A percentile compares a stretch with the other conserved stretches of the same genome.
Evolutionary conservation across 2,888 invertebrate species (phyloP).

Genomic region (Megastigmus dorsalis): DNA sequence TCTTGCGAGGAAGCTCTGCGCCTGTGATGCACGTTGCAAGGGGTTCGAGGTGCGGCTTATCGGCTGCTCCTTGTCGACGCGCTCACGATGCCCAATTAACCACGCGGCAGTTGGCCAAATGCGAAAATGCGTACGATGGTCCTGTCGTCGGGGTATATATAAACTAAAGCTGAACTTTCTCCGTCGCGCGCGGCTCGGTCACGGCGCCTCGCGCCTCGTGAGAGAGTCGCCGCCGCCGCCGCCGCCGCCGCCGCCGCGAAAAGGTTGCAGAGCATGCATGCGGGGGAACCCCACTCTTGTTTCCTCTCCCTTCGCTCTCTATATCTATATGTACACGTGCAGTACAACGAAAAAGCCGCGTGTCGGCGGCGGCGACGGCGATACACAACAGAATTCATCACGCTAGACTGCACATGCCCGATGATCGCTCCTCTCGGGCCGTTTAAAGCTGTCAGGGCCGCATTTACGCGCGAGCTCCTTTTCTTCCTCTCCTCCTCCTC

Average conservation of each 20-base stretch:
- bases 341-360: too few species aligned
- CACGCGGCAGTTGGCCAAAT: background rate
- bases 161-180: slow-evolving; percentile 72
- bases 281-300: slow-evolving; percentile 62
- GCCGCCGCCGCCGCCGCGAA: slow-evolving; percentile 34
- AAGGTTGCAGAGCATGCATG: slow-evolving; percentile 8
- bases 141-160: slow-evolving; percentile 68
- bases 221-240: too few species aligned
- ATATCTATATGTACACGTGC: background rate
- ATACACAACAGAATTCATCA: slow-evolving; percentile 66
- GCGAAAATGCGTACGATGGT: slow-evolving; percentile 58
- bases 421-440: slow-evolving; percentile 52
- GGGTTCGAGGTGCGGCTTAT: background rate
- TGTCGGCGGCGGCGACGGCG: background rate
- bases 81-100: too few species aligned
- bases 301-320: slow-evolving; percentile 20
- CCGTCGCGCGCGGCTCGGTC: slow-evolving; percentile 59
- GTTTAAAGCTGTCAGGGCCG: slow-evolving; percentile 71
- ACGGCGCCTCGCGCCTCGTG: too few species aligned
- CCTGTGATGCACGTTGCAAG: background rate
- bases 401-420: slow-evolving; percentile 71
- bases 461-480: slow-evolving; percentile 56
- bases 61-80: background rate
- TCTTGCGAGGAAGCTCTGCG: background rate
- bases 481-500: background rate